A percentile compares a stretch with the other conserved stretches of the same genome.
Conservation (phyloP, 1,140 invertebrate species). For the Bicyclus anynana region DNA sequence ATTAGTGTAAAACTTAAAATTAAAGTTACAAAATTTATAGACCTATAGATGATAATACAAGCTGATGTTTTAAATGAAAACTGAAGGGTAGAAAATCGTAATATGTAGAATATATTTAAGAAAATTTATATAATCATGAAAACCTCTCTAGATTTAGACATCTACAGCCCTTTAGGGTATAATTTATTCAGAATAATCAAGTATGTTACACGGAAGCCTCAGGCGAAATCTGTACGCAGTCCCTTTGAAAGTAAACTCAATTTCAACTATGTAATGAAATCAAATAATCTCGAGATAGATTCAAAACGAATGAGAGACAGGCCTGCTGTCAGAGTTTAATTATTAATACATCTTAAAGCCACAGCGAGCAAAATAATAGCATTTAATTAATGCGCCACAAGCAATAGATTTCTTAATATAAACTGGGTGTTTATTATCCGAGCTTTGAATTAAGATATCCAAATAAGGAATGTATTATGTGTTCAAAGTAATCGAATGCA, state of each 20-base stretch:
- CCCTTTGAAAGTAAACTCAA: neutral
- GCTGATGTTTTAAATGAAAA: too few species aligned
- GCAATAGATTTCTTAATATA: slow-evolving; percentile 9
- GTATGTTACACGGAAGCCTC: too few species aligned
- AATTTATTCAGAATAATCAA: too few species aligned
- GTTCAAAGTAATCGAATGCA: neutral
- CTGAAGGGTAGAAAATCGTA: too few species aligned
- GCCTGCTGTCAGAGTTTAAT: neutral
- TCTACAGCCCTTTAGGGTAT: too few species aligned
- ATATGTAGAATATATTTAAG: too few species aligned
- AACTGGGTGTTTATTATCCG: neutral
- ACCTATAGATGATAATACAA: too few species aligned
- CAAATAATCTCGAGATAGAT: neutral
- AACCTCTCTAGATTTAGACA: too few species aligned
- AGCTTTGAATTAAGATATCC: neutral
- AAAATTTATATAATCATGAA: too few species aligned
- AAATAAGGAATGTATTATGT: slow-evolving; percentile 11
- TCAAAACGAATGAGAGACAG: neutral
- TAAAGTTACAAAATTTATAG: too few species aligned
- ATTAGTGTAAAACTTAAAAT: too few species aligned
- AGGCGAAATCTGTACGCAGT: too few species aligned
- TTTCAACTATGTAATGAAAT: neutral
- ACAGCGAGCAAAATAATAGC: slow-evolving; percentile 6
- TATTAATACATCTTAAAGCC: slow-evolving; percentile 3
- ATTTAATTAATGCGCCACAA: slow-evolving; percentile 1